Evolutionary conservation across 2,888 invertebrate genomes (phyloP).

Genomic region (Mongoloraphidia duomilia): DNA sequence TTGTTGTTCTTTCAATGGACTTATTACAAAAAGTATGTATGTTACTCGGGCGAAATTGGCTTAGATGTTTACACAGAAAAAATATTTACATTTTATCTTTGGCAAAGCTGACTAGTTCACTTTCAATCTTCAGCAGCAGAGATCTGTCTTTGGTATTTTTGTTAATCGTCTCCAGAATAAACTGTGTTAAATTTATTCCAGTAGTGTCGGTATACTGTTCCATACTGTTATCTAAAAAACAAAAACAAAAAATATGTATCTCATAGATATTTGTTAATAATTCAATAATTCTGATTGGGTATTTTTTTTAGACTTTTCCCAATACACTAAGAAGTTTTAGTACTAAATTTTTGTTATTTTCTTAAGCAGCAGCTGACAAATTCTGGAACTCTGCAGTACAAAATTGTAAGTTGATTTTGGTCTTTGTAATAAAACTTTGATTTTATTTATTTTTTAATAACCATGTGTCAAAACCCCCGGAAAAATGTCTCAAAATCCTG

Average conservation of each 20-base stretch:
- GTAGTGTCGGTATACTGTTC: conserved; percentile 61
- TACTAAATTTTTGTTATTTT: background rate
- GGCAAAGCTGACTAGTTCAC: conserved; percentile 69
- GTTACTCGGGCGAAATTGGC: too few relatives aligned
- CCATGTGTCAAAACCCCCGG: too few relatives aligned
- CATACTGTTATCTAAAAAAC: conserved; percentile 53
- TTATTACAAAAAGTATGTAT: too few relatives aligned
- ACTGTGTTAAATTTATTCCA: conserved; percentile 70
- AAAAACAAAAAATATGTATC: conserved; percentile 6
- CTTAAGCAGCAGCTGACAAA: too few relatives aligned
- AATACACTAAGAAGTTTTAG: background rate
- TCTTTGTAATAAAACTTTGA: too few relatives aligned
- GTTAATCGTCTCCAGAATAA: conserved; percentile 81
- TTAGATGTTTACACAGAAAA: background rate
- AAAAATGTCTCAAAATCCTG: too few relatives aligned
- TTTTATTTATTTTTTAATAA: too few relatives aligned
- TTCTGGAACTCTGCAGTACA: too few relatives aligned
- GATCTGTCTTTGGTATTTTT: conserved; percentile 79
- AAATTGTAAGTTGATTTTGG: too few relatives aligned
- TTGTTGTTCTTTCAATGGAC: too few relatives aligned
- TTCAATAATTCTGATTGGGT: conserved; percentile 1
- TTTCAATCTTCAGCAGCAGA: conserved; percentile 74
- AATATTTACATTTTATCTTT: conserved; percentile 60
- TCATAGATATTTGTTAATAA: too few relatives aligned
- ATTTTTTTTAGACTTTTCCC: background rate